Conservation (phyloP, 2,888 invertebrate genomes). For the Nowickia ferox region DNA sequence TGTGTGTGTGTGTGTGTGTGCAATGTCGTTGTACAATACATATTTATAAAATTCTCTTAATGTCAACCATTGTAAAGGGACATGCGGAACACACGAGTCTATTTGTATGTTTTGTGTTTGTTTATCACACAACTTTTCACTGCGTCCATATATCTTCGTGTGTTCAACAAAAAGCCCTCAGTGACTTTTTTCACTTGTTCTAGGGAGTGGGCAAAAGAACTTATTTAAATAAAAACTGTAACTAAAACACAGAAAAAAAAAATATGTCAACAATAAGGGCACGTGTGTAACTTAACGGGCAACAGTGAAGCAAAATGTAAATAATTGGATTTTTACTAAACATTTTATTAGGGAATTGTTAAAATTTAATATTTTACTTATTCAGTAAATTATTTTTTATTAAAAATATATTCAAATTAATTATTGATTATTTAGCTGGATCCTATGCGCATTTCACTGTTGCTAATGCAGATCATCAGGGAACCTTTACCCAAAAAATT, state of each 20-base stretch:
- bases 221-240: conserved; percentile 25
- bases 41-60: not conserved
- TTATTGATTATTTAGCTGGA: too few species aligned
- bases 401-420: too few species aligned
- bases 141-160: conserved; percentile 4
- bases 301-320: conserved; percentile 10
- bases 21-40: conserved; percentile 4
- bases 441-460: too few species aligned
- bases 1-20: not conserved
- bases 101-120: not conserved
- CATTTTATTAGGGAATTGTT: too few species aligned
- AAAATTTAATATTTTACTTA: too few species aligned
- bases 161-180: conserved; percentile 15
- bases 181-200: conserved; percentile 45
- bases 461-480: too few species aligned
- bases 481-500: too few species aligned
- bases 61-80: conserved; percentile 29
- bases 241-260: not conserved
- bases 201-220: conserved; percentile 29
- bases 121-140: conserved; percentile 1
- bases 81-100: conserved; percentile 26
- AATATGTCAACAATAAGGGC: conserved; percentile 23
- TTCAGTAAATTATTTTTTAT: too few species aligned
- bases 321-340: too few species aligned
- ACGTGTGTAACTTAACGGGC: not conserved